Conservation (phyloP, 2,113 vertebrate genomes). For the Serilophus lunatus region DNA sequence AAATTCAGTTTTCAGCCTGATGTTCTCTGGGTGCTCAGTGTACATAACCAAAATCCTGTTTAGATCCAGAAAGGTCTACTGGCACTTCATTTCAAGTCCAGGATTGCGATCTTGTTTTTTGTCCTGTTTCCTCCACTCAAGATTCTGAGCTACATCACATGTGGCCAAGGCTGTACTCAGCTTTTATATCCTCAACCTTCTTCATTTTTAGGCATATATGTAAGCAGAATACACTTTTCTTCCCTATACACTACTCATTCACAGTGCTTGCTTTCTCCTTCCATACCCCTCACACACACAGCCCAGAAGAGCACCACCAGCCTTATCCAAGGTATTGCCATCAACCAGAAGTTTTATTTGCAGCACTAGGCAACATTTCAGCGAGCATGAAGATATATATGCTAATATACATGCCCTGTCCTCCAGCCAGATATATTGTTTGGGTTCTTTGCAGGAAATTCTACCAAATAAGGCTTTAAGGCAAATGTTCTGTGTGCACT, state of each 20-base stretch:
- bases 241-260: neutral
- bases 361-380: neutral
- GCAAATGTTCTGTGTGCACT: neutral
- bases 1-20: neutral
- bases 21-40: neutral
- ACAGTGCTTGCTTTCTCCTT: accelerated
- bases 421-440: neutral
- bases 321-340: neutral
- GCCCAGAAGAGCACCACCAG: neutral
- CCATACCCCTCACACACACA: neutral
- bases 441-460: neutral
- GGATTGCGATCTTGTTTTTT: neutral
- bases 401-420: neutral
- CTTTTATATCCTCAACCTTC: neutral
- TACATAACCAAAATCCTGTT: neutral
- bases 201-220: neutral
- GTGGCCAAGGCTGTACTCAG: neutral
- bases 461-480: neutral
- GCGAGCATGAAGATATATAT: neutral
- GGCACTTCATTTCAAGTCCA: neutral
- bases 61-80: neutral
- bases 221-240: neutral
- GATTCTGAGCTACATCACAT: neutral
- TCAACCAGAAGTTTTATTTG: neutral
- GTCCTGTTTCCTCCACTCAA: neutral